phyloP scores from a whole-genome alignment of 2,888 invertebrate species.

The Nipponacmea schrenckii region DNA sequence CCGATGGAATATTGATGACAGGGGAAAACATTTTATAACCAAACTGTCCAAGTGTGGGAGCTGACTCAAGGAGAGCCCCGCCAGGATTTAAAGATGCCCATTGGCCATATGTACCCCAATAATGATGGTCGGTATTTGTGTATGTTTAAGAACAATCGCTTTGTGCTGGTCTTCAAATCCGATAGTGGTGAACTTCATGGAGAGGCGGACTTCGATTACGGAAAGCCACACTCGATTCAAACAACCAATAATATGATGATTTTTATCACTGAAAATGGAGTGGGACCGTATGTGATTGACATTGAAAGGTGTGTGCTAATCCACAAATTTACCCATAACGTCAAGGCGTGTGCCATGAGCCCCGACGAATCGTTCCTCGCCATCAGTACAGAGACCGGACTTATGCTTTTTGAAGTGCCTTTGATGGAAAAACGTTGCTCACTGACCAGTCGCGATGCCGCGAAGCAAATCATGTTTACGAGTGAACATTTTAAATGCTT shows the following conservation, averaged over 20 bases:
- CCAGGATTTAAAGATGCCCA: constrained; percentile 51
- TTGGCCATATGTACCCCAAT: constrained; percentile 48
- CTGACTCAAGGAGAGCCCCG: constrained; percentile 53
- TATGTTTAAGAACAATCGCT: constrained; percentile 48
- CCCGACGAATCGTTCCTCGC: constrained; percentile 47
- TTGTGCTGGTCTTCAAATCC: constrained; percentile 47
- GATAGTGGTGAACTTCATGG: constrained; percentile 53
- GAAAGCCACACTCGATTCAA: constrained; percentile 35
- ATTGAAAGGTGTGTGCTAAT: constrained; percentile 45
- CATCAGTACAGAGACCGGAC: constrained; percentile 45
- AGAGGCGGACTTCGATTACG: constrained; percentile 44
- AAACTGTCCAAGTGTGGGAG: constrained; percentile 53
- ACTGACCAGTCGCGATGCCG: constrained; percentile 45
- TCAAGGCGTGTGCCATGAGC: constrained; percentile 52
- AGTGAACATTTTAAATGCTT: constrained; percentile 44
- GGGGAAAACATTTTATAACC: constrained; percentile 51
- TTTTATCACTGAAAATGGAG: constrained; percentile 47
- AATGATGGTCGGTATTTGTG: constrained; percentile 50
- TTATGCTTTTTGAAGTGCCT: constrained; percentile 52
- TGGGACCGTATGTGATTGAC: constrained; percentile 55
- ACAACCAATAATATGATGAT: constrained; percentile 52
- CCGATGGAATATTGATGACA: constrained; percentile 53
- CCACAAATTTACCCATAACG: constrained; percentile 51
- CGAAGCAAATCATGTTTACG: constrained; percentile 46
- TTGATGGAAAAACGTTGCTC: constrained; percentile 53